Base-by-base conservation (phyloP, 2,888 invertebrate genomes). In the Cetonia aurata region DNA sequence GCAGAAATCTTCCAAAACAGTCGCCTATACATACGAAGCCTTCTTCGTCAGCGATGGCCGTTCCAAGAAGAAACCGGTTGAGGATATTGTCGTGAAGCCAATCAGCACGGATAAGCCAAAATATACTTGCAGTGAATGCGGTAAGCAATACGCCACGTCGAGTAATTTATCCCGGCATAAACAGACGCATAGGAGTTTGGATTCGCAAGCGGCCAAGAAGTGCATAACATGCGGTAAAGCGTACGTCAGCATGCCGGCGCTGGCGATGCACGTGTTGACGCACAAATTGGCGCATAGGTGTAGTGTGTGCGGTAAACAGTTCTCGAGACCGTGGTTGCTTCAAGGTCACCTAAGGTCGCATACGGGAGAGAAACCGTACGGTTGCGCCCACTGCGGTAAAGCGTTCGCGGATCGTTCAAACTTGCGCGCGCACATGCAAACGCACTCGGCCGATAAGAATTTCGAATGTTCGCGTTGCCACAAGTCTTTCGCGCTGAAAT, bases 171-270 rank as follows among this genome's bases (percentile, higher is more conserved):
- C 95, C 57, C 89, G 95, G 73, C 95, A 95, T 86, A 96, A 95
- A 84, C 96, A 96, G 85, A 96, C 96, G 0, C 96, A 96, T 83
- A 89, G 96, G 41, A 95, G 96, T 80, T 88, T 98, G 57, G 98
- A 98, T 86, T 96, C 96, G 31, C 93, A 94, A 79, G 91, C 95
- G 72, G 98, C 98, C 59, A 96, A 96, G 85, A 94, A 95, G 80
- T 98, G 98, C 84, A 93, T 93, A 77, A 95, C 96, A 76, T 98
- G 98, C 85, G 95, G 95, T 75, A 96, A 98, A 85, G 95, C 96
- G 1, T 98, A 98, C 86, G 98, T 98, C 57, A 95, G 95, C 75
- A 98, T 98, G 97, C 98, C 98, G 0, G 98, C 98, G 0, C 88
- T 98, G 70, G 96, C 97, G 52, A 97, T 95, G 93, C 96, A 95